These are phyloP conservation scores for Myathropa florea DNA, from an alignment of 2,888 invertebrate genomes.

Conservation along the genomic window DNA sequence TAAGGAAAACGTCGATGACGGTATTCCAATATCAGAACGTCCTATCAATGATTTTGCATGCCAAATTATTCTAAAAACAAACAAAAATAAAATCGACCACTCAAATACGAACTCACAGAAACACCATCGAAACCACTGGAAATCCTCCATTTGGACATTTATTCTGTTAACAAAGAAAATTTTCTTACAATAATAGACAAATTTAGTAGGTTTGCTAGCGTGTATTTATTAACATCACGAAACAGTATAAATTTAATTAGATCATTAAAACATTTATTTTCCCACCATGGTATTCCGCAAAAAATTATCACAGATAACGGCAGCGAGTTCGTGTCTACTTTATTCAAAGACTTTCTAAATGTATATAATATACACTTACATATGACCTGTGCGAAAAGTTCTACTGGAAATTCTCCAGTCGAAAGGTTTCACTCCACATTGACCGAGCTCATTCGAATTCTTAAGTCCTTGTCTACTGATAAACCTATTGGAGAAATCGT, in stretches of 20 bases:
- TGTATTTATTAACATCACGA: conserved; percentile 48
- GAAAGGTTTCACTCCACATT: conserved; percentile 4
- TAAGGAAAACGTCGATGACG: too few relatives aligned
- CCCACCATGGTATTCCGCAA: conserved; percentile 43
- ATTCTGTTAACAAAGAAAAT: background rate
- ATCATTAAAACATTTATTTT: conserved; percentile 42
- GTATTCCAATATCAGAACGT: too few relatives aligned
- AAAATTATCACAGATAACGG: conserved; percentile 65
- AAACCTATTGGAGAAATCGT: background rate
- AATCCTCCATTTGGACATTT: conserved; percentile 9
- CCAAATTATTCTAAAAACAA: too few relatives aligned
- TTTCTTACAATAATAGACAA: conserved; percentile 65
- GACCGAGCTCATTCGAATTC: background rate
- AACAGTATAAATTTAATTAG: conserved; percentile 47
- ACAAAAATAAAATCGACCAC: too few relatives aligned
- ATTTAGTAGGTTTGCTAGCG: conserved; percentile 65
- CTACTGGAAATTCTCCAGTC: conserved; percentile 2
- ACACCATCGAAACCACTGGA: conserved; percentile 12
- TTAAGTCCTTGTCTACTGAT: background rate
- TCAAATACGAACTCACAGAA: background rate
- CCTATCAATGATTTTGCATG: too few relatives aligned
- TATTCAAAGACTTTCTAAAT: conserved; percentile 42
- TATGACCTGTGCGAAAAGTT: background rate
- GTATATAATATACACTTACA: conserved; percentile 19
- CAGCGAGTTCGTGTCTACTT: conserved; percentile 42